phyloP scores from a whole-genome alignment of 2,113 vertebrate species.

The Rousettus leschenaultii region DNA sequence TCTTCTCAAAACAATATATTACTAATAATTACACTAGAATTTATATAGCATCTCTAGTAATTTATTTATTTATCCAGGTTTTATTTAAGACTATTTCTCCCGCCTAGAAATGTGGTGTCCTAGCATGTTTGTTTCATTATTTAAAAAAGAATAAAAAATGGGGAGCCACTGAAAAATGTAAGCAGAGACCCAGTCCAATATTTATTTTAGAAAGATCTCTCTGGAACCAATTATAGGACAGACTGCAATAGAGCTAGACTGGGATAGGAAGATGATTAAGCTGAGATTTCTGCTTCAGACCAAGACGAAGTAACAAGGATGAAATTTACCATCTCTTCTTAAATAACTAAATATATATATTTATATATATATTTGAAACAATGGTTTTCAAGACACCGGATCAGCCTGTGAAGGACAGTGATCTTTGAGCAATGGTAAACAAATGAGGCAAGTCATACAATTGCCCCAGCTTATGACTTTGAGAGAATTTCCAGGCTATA shows the following conservation, averaged over 20 bases:
- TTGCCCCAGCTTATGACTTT: neutral
- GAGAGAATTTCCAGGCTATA: neutral
- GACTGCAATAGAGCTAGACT: neutral
- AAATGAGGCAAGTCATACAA: neutral
- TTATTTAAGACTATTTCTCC: slow-evolving; percentile 5
- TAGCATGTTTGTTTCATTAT: neutral
- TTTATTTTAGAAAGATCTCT: slow-evolving; percentile 20
- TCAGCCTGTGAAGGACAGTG: neutral
- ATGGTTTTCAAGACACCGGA: neutral
- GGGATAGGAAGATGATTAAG: slow-evolving; percentile 32
- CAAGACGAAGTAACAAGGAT: slow-evolving; percentile 5
- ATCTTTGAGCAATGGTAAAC: neutral
- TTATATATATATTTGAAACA: neutral
- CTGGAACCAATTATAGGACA: neutral
- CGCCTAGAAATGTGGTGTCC: neutral
- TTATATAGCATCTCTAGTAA: slow-evolving; percentile 2
- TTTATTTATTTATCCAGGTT: neutral
- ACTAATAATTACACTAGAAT: neutral
- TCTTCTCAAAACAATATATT: neutral
- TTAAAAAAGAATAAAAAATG: neutral
- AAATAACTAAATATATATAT: neutral
- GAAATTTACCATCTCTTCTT: neutral
- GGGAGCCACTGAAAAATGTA: neutral
- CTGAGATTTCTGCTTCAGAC: neutral
- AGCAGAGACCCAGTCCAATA: neutral